Base-by-base conservation (phyloP, 2,888 invertebrate species). In the Pegoplata infirma region DNA sequence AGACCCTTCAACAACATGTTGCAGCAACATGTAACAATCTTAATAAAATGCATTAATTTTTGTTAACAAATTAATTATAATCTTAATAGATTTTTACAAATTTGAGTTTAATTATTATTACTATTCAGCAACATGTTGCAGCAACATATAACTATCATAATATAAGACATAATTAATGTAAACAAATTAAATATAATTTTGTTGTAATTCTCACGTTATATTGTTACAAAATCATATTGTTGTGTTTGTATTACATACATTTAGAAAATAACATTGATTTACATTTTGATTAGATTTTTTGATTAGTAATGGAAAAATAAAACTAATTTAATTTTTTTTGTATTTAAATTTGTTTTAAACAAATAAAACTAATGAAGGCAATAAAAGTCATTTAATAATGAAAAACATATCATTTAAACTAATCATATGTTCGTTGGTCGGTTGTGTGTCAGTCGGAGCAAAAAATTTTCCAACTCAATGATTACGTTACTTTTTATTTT, bases 301-400 rank as follows among this genome's bases (percentile, higher is more conserved):
- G n/a, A 46, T 40, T 3, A 21, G 40, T 32, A 63, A 68, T 55
- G 25, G 14, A 51, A 40, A 32, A 32, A n/a, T n/a, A 32, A 40
- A 23, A 25, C 19, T 16, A 61, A 63, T 63, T 63, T 49, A 49
- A 61, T 36, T 49, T 61, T 47, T 25, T n/a, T 21, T 59, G 19
- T 58, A 55, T 32, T 28, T 14, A 8, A 3, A 32, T 7, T 55
- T 53, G 19, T 61, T 44, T 36, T 7, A 40, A 63, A 5, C 25
- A 63, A 69, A 71, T 75, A 63, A 55, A 75, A 64, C 63, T 72
- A 75, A 58, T 75, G 75, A 53, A 63, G 63, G 66, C 36, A 71
- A 79, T 74, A 74, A 74, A 78, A 71, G 23, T 79, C 59, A 74
- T 66, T 78, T 66, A 53, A 7, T n/a, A n/a, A 73, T 36, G 32